Evolutionary conservation across 2,888 invertebrate species (phyloP).

Genomic region (Coleophora deauratella): DNA sequence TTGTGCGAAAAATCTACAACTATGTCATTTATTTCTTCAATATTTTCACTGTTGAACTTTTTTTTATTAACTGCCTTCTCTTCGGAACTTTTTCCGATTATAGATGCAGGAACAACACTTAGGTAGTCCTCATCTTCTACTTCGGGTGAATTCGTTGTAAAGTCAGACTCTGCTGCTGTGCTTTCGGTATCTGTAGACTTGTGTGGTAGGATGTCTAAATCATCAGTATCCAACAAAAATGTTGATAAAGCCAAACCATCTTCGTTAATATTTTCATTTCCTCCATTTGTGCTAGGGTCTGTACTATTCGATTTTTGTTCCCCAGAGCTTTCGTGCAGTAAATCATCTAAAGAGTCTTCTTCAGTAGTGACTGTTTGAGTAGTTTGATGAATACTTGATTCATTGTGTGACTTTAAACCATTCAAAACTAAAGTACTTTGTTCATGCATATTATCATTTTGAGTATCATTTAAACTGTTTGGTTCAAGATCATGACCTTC

Average conservation of each 20-base stretch:
- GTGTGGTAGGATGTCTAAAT: constrained; percentile 32
- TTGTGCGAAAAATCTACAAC: constrained; percentile 52
- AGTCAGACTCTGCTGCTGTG: constrained; percentile 19
- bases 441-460: constrained; percentile 55
- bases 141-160: no score
- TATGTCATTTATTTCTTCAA: constrained; percentile 54
- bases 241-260: constrained; percentile 34
- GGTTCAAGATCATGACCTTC: constrained; percentile 68
- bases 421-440: constrained; percentile 14
- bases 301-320: no score
- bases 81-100: constrained; percentile 26
- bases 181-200: constrained; percentile 13
- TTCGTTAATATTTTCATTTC: constrained; percentile 13
- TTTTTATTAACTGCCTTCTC: constrained; percentile 36
- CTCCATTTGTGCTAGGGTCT: no score
- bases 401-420: no score
- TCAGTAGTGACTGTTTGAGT: no score
- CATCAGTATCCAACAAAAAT: constrained; percentile 59
- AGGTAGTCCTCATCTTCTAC: constrained; percentile 33
- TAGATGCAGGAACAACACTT: constrained; percentile 50
- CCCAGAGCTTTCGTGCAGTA: no score
- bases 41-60: constrained; percentile 42
- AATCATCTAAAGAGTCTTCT: no score
- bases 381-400: neutral
- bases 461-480: constrained; percentile 52